Conservation (phyloP, 2,797 vertebrate species). For the Remorina albescens region DNA sequence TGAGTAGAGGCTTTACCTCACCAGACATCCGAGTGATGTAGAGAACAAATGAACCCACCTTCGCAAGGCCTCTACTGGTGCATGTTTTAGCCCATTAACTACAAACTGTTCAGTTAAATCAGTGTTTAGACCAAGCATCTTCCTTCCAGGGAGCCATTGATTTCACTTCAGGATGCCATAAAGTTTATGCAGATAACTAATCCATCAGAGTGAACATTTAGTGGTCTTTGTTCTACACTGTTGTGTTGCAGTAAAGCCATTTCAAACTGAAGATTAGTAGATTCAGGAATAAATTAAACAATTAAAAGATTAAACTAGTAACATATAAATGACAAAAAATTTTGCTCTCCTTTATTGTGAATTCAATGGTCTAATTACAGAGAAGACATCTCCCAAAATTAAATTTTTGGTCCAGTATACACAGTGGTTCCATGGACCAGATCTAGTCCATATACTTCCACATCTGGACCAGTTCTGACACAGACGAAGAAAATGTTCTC, state of each 20-base stretch:
- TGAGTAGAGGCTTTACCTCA: slow-evolving; percentile 43
- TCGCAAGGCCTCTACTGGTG: not conserved
- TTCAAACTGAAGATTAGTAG: not conserved
- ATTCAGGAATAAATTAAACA: not conserved
- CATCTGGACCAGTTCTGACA: no score
- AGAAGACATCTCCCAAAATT: no score
- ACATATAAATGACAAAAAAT: no score
- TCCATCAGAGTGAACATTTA: slow-evolving; percentile 21
- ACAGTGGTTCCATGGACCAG: no score
- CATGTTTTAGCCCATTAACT: slow-evolving; percentile 55
- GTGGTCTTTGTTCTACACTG: not conserved
- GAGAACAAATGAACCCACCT: slow-evolving; percentile 21
- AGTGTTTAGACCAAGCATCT: slow-evolving; percentile 8
- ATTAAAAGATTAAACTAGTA: no score
- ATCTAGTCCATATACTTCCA: no score
- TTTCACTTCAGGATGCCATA: slow-evolving; percentile 37
- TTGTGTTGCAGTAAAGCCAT: not conserved
- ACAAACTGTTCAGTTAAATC: slow-evolving; percentile 39
- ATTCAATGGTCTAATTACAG: no score
- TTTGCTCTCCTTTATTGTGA: no score
- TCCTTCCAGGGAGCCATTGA: slow-evolving; percentile 25
- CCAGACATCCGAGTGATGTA: slow-evolving; percentile 35
- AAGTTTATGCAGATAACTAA: slow-evolving; percentile 5
- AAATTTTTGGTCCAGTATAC: no score
- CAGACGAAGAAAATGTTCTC: no score